Evolutionary conservation across 2,888 invertebrate genomes (phyloP), one percentile per base, ranked within the genome.

Genomic region (Argyresthia goedartella): DNA sequence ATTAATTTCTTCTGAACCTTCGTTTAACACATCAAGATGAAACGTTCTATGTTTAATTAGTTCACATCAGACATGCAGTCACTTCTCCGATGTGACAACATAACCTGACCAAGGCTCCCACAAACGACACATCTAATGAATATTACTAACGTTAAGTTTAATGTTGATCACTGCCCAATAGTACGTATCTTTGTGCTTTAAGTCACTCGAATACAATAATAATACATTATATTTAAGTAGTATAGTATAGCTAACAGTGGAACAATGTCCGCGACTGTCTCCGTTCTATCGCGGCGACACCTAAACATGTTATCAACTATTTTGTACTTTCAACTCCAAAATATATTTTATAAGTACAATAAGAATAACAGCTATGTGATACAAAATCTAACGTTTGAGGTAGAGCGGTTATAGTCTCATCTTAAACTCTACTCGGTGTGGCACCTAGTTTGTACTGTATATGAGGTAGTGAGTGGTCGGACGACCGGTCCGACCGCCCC

Each of bases 81-180:
- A 25, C 25, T 6, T 25, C 25, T 16, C 42, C 25, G 50, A 8
- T 9, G 42, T 25, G 42, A 76, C 78, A 80, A 81, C 81, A 71
- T 71, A 75, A 75, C 69, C 67, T 68, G 71, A 65, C 81, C 80
- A 76, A 71, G 76, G 79, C 70, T 50, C 58, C 64, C 69, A 64
- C 69, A 69, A 55, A 67, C 72, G 73, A 75, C 77, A 64, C 74
- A 77, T 73, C 81, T 82, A 82, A 80, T 78, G 79, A 76, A 81
- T 84, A 80, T 76, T 75, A 74, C 84, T 85, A 82, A 79, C 72
- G 74, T 85, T 84, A 84, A 81, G 77, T 76, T 81, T 75, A 82
- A 85, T 86, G 85, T 86, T 86, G 85, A 86, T 86, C 85, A 86
- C 85, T 85, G 85, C 85, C 85, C 84, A 82, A 78, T 80, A 79